Conservation (phyloP, 1,140 invertebrate species). For the Drosophila paulistorum region DNA sequence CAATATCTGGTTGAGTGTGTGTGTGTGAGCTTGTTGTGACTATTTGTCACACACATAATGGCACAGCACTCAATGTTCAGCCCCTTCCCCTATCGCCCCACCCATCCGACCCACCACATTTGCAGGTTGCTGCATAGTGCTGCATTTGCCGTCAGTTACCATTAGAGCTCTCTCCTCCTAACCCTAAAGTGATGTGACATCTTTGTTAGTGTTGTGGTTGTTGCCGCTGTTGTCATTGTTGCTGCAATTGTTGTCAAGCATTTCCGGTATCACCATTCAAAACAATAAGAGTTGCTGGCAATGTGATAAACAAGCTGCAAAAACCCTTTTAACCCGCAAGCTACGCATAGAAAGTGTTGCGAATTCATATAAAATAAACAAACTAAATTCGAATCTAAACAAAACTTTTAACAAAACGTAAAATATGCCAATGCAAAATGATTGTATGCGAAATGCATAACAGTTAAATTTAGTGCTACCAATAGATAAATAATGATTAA, state of each 20-base stretch:
- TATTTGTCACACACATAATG: constrained; percentile 14
- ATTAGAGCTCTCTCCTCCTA: constrained; percentile 13
- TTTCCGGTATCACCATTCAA: constrained; percentile 29
- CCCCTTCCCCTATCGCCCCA: background rate
- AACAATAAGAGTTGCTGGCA: background rate
- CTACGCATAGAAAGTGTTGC: background rate
- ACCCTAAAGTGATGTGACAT: constrained; percentile 41
- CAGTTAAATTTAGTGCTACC: background rate
- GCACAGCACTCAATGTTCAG: constrained; percentile 2
- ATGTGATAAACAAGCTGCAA: background rate
- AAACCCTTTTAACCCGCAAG: constrained; percentile 14
- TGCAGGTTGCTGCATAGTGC: constrained; percentile 6
- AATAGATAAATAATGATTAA: background rate
- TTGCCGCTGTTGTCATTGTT: constrained; percentile 23
- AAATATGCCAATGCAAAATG: background rate
- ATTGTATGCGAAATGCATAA: background rate
- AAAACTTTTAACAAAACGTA: background rate
- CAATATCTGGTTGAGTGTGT: constrained; percentile 23
- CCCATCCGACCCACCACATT: background rate
- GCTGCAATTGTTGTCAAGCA: constrained; percentile 34
- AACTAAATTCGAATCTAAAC: background rate
- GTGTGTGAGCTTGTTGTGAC: background rate
- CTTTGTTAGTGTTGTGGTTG: constrained; percentile 19
- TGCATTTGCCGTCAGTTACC: constrained; percentile 13
- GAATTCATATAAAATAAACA: background rate